Base-by-base conservation (phyloP, 2,888 invertebrate genomes). In the Siphonodentalium dalli region DNA sequence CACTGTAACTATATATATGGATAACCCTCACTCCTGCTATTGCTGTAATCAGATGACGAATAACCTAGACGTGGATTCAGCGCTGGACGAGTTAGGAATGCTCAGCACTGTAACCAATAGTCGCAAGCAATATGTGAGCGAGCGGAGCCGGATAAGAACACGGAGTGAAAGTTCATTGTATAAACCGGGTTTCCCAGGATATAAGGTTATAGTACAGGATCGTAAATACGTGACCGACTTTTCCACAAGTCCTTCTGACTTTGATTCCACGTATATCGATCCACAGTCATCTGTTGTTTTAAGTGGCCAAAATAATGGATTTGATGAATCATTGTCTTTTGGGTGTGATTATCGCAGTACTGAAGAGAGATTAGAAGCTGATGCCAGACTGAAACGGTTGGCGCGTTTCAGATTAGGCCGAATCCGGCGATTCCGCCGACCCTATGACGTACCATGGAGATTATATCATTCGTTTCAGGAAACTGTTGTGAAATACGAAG, bases 1-100 rank as follows among this genome's bases (percentile, higher is more conserved):
- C n/a, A n/a, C n/a, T n/a, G n/a, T n/a, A n/a, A n/a, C n/a, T n/a
- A n/a, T n/a, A n/a, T n/a, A n/a, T n/a, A n/a, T n/a, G n/a, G n/a
- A n/a, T n/a, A n/a, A n/a, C n/a, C n/a, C n/a, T 26, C 34, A 45
- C 8, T 23, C 47, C 0, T 69, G 68, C 49, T 69, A 66, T 48
- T 69, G 66, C 46, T 69, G 69, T 48, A 33, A 48, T 9, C 38
- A 52, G 31, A 43, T 57, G 13, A 33, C 57, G 13, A 40, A 51
- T 11, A 55, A 47, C 35, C 74, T 75, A 73, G 74, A 76, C 43
- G 50, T 78, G 11, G 78, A 77, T 46, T 52, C 69, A 11, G 77
- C 78, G 5, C 66, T 78, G 0, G 64, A 75, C 60, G 78, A 78
- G 54, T 67, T 78, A 20, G 78, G 76, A 33, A 77, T 78, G 76